Percentiles rank a stretch among this genome's conserved stretches.
phyloP scores from a whole-genome alignment of 2,113 vertebrate species.

The Amphiprion ocellaris region DNA sequence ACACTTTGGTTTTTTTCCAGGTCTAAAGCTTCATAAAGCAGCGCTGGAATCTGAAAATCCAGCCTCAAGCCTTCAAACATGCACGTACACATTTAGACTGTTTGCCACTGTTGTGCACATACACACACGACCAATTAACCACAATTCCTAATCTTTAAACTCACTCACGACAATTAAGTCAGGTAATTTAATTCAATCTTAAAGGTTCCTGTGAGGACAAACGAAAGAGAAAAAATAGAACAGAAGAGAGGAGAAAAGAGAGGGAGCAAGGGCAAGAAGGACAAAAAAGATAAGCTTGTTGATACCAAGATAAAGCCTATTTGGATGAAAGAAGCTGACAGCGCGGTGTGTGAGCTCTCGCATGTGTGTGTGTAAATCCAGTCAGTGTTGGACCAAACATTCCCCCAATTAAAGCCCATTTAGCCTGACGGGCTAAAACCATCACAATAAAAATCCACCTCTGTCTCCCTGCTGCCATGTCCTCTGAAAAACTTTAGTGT shows the following conservation, averaged over 20 bases:
- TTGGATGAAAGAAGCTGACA: conserved; percentile 37
- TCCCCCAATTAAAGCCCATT: conserved; percentile 59
- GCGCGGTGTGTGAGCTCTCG: not conserved
- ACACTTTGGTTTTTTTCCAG: not conserved
- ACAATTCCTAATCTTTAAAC: not conserved
- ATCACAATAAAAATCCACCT: conserved; percentile 44
- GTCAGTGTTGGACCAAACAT: conserved; percentile 48
- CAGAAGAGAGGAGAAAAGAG: not conserved
- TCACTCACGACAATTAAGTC: not conserved
- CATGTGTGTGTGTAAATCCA: conserved; percentile 23
- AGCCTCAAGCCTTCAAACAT: conserved; percentile 57
- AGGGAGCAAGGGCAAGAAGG: not conserved
- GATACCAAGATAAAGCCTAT: conserved; percentile 39
- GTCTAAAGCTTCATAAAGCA: conserved; percentile 63
- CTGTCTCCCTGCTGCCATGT: conserved; percentile 38
- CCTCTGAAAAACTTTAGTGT: conserved; percentile 23
- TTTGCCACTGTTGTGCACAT: not conserved
- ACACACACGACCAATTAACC: conserved; percentile 4
- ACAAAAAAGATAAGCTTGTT: conserved; percentile 21
- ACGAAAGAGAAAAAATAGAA: not conserved
- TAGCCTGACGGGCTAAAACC: conserved; percentile 57
- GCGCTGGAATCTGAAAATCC: conserved; percentile 72
- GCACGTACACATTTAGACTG: conserved; percentile 59
- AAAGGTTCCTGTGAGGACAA: conserved; percentile 11
- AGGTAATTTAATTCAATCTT: not conserved